Conservation (phyloP, 2,113 vertebrate species). For the Himantopus leucocephalus region DNA sequence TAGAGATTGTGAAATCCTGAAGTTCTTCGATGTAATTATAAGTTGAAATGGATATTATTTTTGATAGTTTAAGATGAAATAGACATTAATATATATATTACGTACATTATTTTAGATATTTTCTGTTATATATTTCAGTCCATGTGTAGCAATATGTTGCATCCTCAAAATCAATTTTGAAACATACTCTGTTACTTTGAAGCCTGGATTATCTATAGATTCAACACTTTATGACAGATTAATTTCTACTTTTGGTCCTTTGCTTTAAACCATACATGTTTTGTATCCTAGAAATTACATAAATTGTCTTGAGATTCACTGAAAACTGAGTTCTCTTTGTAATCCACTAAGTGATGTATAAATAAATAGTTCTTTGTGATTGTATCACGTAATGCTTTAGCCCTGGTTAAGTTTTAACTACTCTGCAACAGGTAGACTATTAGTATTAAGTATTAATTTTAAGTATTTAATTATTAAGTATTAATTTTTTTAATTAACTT, state of each 20-base stretch:
- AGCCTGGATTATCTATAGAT: not conserved
- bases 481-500: not conserved
- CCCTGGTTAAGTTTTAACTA: not conserved
- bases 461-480: not conserved
- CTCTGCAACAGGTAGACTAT: not conserved
- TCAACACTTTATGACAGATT: not conserved
- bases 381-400: not conserved
- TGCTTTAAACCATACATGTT: not conserved
- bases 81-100: not conserved
- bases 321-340: not conserved
- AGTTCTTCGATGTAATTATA: not conserved
- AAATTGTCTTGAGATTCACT: not conserved
- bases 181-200: not conserved
- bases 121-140: not conserved
- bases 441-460: not conserved
- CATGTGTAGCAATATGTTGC: not conserved
- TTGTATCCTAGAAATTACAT: not conserved
- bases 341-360: not conserved
- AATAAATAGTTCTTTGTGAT: not conserved
- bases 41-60: not conserved
- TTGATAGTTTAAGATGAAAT: not conserved
- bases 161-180: not conserved
- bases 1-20: not conserved
- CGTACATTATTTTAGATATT: not conserved
- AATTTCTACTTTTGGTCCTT: not conserved